Conservation (phyloP, 1,140 invertebrate genomes). For the Watersipora subatra region DNA sequence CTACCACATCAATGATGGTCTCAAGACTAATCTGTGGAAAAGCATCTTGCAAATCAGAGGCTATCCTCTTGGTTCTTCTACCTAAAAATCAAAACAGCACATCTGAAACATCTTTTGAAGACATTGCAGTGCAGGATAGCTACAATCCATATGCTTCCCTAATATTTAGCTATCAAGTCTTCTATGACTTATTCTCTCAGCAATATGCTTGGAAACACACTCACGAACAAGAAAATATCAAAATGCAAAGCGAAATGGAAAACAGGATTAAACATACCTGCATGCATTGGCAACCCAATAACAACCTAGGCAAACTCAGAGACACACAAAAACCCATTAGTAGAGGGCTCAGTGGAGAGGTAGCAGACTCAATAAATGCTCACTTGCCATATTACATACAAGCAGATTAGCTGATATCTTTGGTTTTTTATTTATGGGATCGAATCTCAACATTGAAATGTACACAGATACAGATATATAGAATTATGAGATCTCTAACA, state of each 20-base stretch:
- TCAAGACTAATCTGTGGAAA: background rate
- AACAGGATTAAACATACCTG: background rate
- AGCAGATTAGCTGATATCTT: too few relatives aligned
- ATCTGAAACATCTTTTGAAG: background rate
- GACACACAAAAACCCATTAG: too few relatives aligned
- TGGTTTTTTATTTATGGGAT: too few relatives aligned
- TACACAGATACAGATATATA: too few relatives aligned
- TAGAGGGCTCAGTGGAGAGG: too few relatives aligned
- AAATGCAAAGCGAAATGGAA: background rate
- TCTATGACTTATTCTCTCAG: background rate
- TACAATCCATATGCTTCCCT: background rate
- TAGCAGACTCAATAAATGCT: too few relatives aligned
- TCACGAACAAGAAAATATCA: background rate
- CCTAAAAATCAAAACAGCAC: background rate
- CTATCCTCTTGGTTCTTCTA: background rate
- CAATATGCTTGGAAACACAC: background rate
- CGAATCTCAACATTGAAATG: too few relatives aligned
- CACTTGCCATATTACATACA: too few relatives aligned
- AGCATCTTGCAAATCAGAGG: background rate
- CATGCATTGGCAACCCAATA: too few relatives aligned
- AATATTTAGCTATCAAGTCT: background rate
- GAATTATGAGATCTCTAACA: too few relatives aligned
- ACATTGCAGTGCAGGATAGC: background rate
- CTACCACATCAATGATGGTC: background rate
- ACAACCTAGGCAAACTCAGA: too few relatives aligned